Evolutionary conservation across 2,113 vertebrate genomes (phyloP).

Genomic region (Myrmecobius fasciatus): DNA sequence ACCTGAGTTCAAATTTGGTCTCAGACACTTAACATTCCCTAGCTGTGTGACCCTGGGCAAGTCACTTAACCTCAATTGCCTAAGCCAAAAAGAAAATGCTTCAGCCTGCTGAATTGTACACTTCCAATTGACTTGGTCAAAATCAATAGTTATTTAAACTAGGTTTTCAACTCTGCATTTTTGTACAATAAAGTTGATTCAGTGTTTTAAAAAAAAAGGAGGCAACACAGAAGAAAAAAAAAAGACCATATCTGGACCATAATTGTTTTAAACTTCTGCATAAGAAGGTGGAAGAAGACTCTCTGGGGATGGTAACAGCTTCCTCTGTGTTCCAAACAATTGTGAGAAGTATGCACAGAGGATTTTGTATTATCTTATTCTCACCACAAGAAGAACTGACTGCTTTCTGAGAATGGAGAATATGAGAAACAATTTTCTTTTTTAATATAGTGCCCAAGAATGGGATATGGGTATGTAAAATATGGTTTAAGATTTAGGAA

Average conservation of each 20-base stretch:
- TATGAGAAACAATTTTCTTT: background rate
- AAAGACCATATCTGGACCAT: background rate
- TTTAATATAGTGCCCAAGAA: background rate
- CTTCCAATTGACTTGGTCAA: background rate
- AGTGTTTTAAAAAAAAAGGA: background rate
- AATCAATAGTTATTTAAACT: background rate
- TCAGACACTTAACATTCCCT: too few species aligned
- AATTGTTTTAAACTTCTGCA: background rate
- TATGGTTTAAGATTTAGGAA: background rate
- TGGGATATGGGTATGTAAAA: background rate
- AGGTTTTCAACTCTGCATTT: background rate
- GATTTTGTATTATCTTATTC: background rate
- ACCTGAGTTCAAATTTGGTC: too few species aligned
- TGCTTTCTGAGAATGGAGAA: background rate
- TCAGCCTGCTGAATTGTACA: background rate
- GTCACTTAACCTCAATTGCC: too few species aligned
- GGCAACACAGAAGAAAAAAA: background rate
- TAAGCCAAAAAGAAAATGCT: too few species aligned
- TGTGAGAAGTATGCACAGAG: background rate
- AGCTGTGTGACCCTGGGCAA: too few species aligned
- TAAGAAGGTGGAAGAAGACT: background rate
- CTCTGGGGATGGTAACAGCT: background rate
- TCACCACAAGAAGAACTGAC: background rate
- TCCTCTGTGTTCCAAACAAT: background rate
- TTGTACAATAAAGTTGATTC: background rate